Percentiles rank a stretch among this genome's conserved stretches.
Conservation (phyloP, 1,140 invertebrate species). For the Drosophila varians region DNA sequence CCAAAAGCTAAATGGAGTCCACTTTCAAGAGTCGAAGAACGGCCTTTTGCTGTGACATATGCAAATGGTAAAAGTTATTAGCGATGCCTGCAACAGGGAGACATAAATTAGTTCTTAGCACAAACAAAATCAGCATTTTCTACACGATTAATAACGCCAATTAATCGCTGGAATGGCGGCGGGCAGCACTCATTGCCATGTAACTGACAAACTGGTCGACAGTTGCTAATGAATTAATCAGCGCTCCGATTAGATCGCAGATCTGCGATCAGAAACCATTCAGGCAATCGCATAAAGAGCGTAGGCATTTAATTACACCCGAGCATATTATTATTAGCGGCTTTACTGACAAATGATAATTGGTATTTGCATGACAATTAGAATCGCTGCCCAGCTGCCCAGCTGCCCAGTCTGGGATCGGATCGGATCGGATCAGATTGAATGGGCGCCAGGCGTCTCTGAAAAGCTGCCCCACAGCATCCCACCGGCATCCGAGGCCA, state of each 20-base stretch:
- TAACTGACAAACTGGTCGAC: constrained; percentile 72
- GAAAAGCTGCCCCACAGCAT: constrained; percentile 67
- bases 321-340: constrained; percentile 51
- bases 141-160: constrained; percentile 69
- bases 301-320: constrained; percentile 62
- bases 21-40: constrained; percentile 6
- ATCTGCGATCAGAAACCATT: constrained; percentile 53
- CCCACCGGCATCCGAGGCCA: constrained; percentile 6
- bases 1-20: constrained; percentile 21
- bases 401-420: constrained; percentile 9
- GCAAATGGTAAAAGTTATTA: constrained; percentile 66
- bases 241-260: constrained; percentile 26
- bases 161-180: constrained; percentile 28
- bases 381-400: too few relatives aligned
- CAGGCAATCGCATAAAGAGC: constrained; percentile 35
- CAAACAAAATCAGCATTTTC: constrained; percentile 54
- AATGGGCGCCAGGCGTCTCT: constrained; percentile 66
- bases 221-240: constrained; percentile 77
- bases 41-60: constrained; percentile 64
- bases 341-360: constrained; percentile 77
- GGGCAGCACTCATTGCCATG: constrained; percentile 31
- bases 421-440: constrained; percentile 12
- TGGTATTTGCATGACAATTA: constrained; percentile 78
- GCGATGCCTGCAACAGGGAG: constrained; percentile 40
- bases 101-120: constrained; percentile 62